Evolutionary conservation across 2,888 invertebrate species (phyloP).

Genomic region (Tupiocoris notatus): DNA sequence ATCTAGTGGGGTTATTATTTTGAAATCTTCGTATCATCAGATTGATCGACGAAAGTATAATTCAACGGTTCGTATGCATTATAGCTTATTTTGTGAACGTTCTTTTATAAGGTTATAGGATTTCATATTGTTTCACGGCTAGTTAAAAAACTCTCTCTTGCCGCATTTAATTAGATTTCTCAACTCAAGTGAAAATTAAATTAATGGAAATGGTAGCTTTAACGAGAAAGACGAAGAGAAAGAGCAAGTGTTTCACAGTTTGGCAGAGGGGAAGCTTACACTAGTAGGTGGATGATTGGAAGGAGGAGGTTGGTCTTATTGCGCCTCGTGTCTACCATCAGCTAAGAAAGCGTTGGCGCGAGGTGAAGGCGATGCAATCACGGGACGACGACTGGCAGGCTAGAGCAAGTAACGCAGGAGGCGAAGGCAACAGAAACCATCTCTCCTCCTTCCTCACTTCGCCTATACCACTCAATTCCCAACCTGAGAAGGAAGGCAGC

Average conservation of each 20-base stretch:
- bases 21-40: too few relatives aligned
- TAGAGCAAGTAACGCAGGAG: not conserved
- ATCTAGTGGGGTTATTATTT: too few relatives aligned
- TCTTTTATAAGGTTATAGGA: too few relatives aligned
- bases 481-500: not conserved
- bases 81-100: too few relatives aligned
- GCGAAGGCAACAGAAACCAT: not conserved
- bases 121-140: conserved; percentile 5
- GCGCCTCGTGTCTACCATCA: not conserved
- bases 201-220: conserved; percentile 19
- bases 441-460: too few relatives aligned
- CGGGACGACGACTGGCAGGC: not conserved
- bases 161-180: conserved; percentile 13
- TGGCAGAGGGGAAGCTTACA: not conserved
- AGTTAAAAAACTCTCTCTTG: conserved; percentile 13
- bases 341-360: not conserved
- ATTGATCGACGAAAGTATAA: too few relatives aligned
- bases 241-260: not conserved
- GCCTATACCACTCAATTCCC: too few relatives aligned
- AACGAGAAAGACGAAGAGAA: not conserved
- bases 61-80: too few relatives aligned
- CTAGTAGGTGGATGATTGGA: not conserved
- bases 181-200: not conserved
- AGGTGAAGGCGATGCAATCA: conserved; percentile 1
- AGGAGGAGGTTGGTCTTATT: conserved; percentile 13